phyloP scores from a whole-genome alignment of 2,888 invertebrate species.

The Orthonychiurus folsomi region DNA sequence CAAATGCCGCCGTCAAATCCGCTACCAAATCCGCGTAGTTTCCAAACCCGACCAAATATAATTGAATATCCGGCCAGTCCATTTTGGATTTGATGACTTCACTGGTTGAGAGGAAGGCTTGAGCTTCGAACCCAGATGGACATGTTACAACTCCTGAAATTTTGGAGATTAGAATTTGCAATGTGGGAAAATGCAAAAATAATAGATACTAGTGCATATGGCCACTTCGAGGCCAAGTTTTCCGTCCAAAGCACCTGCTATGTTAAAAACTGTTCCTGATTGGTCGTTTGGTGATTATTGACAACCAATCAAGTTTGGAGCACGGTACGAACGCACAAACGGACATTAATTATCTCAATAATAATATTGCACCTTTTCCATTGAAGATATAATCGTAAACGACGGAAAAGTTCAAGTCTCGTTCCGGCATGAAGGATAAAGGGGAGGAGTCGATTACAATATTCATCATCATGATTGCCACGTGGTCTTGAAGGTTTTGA shows the following conservation, averaged over 20 bases:
- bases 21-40: conserved; percentile 15
- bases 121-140: conserved; percentile 16
- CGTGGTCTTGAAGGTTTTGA: conserved; percentile 26
- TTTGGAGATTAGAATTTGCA: conserved; percentile 1
- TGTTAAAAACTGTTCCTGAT: too few relatives aligned
- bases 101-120: conserved; percentile 19
- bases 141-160: conserved; percentile 21
- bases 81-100: conserved; percentile 16
- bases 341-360: background rate
- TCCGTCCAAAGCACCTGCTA: background rate
- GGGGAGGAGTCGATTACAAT: conserved; percentile 19
- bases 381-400: conserved; percentile 25
- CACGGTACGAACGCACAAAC: background rate
- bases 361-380: conserved; percentile 20
- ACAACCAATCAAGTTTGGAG: too few relatives aligned
- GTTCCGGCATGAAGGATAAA: conserved; percentile 24
- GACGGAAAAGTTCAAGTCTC: conserved; percentile 25
- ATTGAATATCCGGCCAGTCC: conserved; percentile 71
- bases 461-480: conserved; percentile 17
- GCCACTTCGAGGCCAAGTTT: too few relatives aligned
- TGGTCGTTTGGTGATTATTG: too few relatives aligned
- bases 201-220: too few relatives aligned
- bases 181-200: too few relatives aligned
- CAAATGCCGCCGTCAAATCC: conserved; percentile 13
- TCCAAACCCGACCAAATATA: conserved; percentile 51